Evolutionary conservation across 1,140 invertebrate genomes (phyloP), one percentile per base, ranked within the genome.

Genomic region (Macrotrachela quadricornifera): DNA sequence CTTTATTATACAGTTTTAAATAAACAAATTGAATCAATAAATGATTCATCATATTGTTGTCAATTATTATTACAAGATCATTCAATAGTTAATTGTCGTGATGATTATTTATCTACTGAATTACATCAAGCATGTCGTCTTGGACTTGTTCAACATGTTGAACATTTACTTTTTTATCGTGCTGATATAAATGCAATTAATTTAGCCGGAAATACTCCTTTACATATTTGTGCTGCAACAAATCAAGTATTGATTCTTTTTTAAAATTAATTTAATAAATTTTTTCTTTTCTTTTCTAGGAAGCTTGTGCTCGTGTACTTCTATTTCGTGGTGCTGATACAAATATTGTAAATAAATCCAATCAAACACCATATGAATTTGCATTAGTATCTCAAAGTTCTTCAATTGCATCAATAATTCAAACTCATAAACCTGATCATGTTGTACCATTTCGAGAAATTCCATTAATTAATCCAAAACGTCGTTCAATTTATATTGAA

Each of bases 81-180:
- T 62, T 85, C 88, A 15, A 79, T 80, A 10, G 80, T 92, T 58
- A 90, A 88, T 11, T 80, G 83, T 15, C 21, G 21, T 30, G 21
- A 30, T 30, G 21, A 30, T 2, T 4, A 30, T 30, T 30, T 8
- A 8, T 30, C 21, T 4, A 30, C 21, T 30, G 91, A 97, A 75
- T 83, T 95, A 41, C 92, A 99, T 73, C 91, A 95, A 85, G 90
- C 91, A 36, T 96, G 91, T 72, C 84, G 88, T 57, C 84, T 90
- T 69, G 91, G 91, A 47, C 73, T 95, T 50, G 81, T 90, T 11
- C 86, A 92, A 64, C 91, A 97, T 72, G 73, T 97, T 62, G 91
- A 97, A 72, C 87, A 95, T 71, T 75, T 59, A 12, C 38, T 58
- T 15, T 96, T 88, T 74, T 97, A 97, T 73, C 91, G 91, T 30